Evolutionary conservation across 2,797 vertebrate species (phyloP).

Genomic region (Anolis apletophallus): DNA sequence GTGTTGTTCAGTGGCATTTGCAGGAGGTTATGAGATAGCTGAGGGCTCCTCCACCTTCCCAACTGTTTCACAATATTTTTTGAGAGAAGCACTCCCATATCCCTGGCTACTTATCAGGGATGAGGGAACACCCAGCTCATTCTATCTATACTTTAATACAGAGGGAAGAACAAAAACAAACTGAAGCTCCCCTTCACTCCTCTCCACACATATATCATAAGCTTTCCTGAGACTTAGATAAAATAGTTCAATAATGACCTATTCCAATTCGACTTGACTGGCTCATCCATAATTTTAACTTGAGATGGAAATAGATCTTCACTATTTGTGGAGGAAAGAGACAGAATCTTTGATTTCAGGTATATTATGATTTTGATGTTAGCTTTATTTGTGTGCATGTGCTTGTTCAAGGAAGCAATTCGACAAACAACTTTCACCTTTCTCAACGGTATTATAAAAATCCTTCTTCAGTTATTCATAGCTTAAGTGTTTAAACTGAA

Average conservation of each 20-base stretch:
- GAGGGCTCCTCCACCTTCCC: no score
- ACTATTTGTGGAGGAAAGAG: slow-evolving; percentile 20
- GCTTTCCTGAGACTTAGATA: not conserved
- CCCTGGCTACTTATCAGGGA: no score
- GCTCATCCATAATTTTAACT: not conserved
- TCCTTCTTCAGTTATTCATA: slow-evolving; percentile 60
- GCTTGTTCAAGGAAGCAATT: slow-evolving; percentile 23
- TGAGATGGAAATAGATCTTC: slow-evolving; percentile 32
- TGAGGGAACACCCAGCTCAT: no score
- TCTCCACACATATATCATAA: no score
- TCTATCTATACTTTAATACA: no score
- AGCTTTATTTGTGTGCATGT: slow-evolving; percentile 1
- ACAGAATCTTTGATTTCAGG: slow-evolving; percentile 1
- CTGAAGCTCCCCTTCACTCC: no score
- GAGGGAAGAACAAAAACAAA: no score
- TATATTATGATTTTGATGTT: slow-evolving; percentile 17
- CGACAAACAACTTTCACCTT: slow-evolving; percentile 52
- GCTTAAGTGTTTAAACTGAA: slow-evolving; percentile 66
- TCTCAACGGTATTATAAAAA: slow-evolving; percentile 17
- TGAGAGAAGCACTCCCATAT: no score
- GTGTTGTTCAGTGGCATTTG: no score
- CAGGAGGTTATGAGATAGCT: no score
- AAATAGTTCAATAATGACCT: not conserved
- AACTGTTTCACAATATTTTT: no score
- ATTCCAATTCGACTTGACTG: not conserved